phyloP scores from a whole-genome alignment of 1,140 invertebrate genomes.

The Drosophila micromelanica region DNA sequence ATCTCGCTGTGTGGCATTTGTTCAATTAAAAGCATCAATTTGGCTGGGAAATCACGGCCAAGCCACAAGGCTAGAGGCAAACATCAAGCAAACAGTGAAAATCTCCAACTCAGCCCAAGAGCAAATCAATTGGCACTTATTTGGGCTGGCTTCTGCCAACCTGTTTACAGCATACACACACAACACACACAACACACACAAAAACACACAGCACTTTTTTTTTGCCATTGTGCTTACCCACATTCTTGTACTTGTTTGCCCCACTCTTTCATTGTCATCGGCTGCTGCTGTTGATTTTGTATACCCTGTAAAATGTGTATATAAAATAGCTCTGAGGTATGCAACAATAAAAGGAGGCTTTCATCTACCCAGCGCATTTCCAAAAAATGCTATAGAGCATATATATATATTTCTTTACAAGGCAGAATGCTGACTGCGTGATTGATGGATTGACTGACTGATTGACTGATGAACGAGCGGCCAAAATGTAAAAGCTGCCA shows the following conservation, averaged over 20 bases:
- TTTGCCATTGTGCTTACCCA: conserved; percentile 23
- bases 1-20: too few relatives aligned
- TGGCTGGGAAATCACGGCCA: conserved; percentile 17
- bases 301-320: neutral
- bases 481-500: too few relatives aligned
- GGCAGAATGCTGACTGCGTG: too few relatives aligned
- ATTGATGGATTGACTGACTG: too few relatives aligned
- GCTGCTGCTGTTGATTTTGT: conserved; percentile 8
- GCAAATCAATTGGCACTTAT: conserved; percentile 23
- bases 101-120: neutral
- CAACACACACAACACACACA: neutral
- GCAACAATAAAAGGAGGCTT: too few relatives aligned
- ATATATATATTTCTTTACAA: too few relatives aligned
- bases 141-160: neutral
- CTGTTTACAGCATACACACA: conserved; percentile 13
- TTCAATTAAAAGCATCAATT: neutral
- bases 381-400: too few relatives aligned
- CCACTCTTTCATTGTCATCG: conserved; percentile 50
- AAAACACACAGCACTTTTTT: neutral
- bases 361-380: too few relatives aligned
- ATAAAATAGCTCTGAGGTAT: too few relatives aligned
- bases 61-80: conserved; percentile 11
- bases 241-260: conserved; percentile 32
- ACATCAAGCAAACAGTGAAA: neutral
- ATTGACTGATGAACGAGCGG: too few relatives aligned